These are phyloP conservation scores for Paguma larvata DNA, from an alignment of 2,797 vertebrate genomes.

Conservation along the genomic window DNA sequence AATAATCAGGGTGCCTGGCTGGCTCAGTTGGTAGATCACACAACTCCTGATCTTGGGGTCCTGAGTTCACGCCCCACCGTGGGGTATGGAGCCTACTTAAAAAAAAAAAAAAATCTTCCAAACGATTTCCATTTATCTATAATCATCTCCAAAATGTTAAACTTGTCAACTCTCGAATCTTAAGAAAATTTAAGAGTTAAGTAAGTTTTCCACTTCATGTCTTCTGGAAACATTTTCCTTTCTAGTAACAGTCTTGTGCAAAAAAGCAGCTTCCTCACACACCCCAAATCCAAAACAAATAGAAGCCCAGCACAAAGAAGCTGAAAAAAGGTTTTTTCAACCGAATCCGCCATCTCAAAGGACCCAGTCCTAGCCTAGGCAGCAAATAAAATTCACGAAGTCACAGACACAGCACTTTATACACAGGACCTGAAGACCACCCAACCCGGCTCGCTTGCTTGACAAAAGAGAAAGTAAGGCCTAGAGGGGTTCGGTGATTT, in stretches of 20 bases:
- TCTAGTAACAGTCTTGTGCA: neutral
- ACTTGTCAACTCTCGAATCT: neutral
- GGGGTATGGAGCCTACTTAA: neutral
- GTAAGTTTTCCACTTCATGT: neutral
- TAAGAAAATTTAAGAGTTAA: neutral
- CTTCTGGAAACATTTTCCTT: neutral
- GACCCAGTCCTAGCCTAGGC: neutral
- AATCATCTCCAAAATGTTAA: constrained; percentile 19
- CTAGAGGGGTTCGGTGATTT: neutral
- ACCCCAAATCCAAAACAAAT: neutral
- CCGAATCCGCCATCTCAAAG: neutral
- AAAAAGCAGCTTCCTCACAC: neutral
- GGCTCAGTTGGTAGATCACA: neutral
- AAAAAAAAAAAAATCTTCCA: neutral
- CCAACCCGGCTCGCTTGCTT: neutral
- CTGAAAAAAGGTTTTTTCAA: neutral
- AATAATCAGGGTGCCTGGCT: neutral
- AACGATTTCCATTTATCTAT: neutral
- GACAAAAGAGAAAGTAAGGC: neutral
- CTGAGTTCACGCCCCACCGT: neutral
- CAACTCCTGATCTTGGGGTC: neutral
- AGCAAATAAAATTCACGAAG: constrained; percentile 19
- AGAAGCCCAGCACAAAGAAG: neutral
- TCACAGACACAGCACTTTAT: neutral
- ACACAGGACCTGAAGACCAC: neutral